phyloP scores from a whole-genome alignment of 2,888 invertebrate genomes.

The Leucoptera coffeella region DNA sequence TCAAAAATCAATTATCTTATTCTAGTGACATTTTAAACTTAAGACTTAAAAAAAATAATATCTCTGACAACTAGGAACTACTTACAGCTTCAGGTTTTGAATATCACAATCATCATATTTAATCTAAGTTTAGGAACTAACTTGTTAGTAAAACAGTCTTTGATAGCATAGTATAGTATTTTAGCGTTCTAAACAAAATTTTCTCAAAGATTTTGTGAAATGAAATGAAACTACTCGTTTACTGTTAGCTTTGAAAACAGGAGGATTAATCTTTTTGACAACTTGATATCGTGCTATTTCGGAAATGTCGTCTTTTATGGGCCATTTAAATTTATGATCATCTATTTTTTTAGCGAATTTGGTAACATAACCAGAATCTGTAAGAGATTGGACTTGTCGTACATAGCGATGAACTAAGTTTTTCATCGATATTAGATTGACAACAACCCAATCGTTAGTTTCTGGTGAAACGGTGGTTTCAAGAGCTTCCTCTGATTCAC shows the following conservation, averaged over 20 bases:
- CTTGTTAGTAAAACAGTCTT: no score
- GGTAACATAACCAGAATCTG: background rate
- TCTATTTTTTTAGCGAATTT: constrained; percentile 2
- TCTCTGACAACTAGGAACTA: no score
- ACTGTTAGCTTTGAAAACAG: constrained; percentile 1
- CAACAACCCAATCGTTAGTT: constrained; percentile 3
- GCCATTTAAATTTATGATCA: constrained; percentile 4
- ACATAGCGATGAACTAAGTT: constrained; percentile 2
- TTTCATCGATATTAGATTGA: constrained; percentile 4
- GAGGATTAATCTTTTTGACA: constrained; percentile 2
- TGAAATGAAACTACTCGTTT: constrained; percentile 3
- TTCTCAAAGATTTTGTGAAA: constrained; percentile 4
- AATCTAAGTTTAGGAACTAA: background rate
- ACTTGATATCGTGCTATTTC: constrained; percentile 1
- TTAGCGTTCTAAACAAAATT: constrained; percentile 2
- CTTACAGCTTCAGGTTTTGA: no score
- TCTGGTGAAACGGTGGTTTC: background rate
- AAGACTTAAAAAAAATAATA: no score
- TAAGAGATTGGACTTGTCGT: constrained; percentile 1
- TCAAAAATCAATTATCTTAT: no score
- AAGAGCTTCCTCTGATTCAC: background rate
- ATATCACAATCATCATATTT: no score
- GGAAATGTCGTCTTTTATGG: constrained; percentile 1
- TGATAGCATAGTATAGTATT: no score
- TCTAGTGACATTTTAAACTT: no score